phyloP scores from a whole-genome alignment of 2,113 vertebrate species.

The Lanius ludovicianus region DNA sequence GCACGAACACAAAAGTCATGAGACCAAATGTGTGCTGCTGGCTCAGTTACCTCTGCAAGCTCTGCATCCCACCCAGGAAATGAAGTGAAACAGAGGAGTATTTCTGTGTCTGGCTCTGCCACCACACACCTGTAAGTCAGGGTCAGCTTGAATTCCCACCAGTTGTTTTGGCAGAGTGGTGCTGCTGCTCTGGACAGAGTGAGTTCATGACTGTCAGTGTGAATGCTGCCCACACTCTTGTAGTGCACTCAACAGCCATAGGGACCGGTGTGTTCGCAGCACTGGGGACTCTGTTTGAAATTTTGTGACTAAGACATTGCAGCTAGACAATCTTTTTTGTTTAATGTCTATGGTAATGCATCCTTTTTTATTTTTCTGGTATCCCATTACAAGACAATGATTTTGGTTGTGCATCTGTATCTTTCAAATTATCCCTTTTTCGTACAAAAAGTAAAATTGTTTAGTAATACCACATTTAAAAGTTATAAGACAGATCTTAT shows the following conservation, averaged over 20 bases:
- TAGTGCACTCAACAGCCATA: rapidly evolving
- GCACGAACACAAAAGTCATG: rapidly evolving
- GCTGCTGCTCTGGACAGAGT: too few species aligned
- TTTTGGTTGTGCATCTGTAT: not conserved
- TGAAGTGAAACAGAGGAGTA: not conserved
- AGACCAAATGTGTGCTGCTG: not conserved
- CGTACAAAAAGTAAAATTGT: not conserved
- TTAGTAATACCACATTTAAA: not conserved
- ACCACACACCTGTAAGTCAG: not conserved
- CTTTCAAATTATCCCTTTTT: not conserved
- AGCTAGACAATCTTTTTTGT: not conserved
- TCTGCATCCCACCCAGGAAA: not conserved
- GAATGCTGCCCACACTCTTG: too few species aligned
- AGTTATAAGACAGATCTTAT: not conserved
- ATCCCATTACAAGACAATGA: not conserved
- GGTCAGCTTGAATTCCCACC: not conserved
- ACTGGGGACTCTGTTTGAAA: not conserved
- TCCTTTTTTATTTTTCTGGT: not conserved
- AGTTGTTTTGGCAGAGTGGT: not conserved
- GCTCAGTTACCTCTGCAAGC: not conserved
- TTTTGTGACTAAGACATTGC: not conserved
- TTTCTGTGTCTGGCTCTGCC: not conserved
- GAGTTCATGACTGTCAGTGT: not conserved
- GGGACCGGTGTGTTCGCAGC: not conserved
- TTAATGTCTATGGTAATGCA: not conserved